Percentiles rank a stretch among this genome's conserved stretches.
Evolutionary conservation across 2,888 invertebrate species (phyloP).

Genomic region (Strigamia transsilvanica): DNA sequence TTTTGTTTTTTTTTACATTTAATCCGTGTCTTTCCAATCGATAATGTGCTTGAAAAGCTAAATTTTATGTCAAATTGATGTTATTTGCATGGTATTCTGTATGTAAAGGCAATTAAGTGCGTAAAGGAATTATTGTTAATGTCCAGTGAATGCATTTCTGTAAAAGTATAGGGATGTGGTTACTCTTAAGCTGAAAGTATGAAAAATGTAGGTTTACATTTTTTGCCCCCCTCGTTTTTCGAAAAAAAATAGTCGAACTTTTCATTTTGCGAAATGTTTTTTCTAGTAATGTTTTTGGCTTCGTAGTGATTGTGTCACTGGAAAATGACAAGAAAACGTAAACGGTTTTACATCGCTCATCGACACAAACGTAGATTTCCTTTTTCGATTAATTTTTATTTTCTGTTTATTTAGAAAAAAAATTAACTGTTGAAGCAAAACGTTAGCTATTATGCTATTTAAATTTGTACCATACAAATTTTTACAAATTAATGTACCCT

Average conservation of each 20-base stretch:
- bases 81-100: neutral
- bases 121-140: neutral
- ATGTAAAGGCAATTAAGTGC: neutral
- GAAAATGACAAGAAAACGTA: neutral
- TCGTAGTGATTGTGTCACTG: neutral
- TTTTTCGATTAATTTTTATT: neutral
- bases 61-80: neutral
- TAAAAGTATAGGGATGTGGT: slow-evolving; percentile 16
- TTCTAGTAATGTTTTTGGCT: neutral
- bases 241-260: neutral
- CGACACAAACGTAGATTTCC: neutral
- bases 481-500: slow-evolving; percentile 26
- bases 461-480: slow-evolving; percentile 26
- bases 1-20: neutral
- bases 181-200: slow-evolving; percentile 21
- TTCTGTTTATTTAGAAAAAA: slow-evolving; percentile 4
- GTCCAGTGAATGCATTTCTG: neutral
- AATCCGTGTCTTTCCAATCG: neutral
- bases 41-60: slow-evolving; percentile 25
- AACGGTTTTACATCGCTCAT: neutral
- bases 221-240: neutral
- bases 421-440: slow-evolving; percentile 16
- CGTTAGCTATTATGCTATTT: slow-evolving; percentile 20
- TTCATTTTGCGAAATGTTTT: neutral
- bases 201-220: slow-evolving; percentile 1